Evolutionary conservation across 2,888 invertebrate genomes (phyloP), one percentile per base, ranked within the genome.

Genomic region (Abrostola tripartita): DNA sequence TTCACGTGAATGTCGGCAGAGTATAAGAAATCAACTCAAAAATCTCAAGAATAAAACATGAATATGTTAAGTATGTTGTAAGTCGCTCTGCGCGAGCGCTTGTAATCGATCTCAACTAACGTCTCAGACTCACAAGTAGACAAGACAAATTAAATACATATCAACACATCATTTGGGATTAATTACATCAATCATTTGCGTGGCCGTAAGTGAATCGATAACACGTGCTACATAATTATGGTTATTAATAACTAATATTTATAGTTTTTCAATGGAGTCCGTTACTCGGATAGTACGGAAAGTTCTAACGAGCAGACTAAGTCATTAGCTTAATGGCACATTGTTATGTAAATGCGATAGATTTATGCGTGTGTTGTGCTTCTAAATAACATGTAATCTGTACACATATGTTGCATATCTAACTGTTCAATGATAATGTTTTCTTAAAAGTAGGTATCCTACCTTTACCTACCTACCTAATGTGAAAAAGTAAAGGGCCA

Each of bases 231-330:
- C 9, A 47, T 50, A n/a, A 69, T 51, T 52, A 37, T 6, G 49
- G 40, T 41, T 76, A 72, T 72, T 78, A 68, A 64, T 72, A 62
- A 60, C 56, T 42, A 54, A 63, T 61, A 71, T 75, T 75, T 55
- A 63, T 68, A 50, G 61, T 9, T 67, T 62, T 63, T 53, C n/a
- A 62, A 62, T 56, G 55, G 36, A 57, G 42, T 24, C 35, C 49
- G 37, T 71, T n/a, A 41, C 5, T 61, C 37, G 24, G 24, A 24
- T 59, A 37, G 9, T 37, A 38, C 37, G 14, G 52, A 59, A 57
- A 56, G 4, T 60, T 74, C 24, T 54, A 59, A 52, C 6, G 24
- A 38, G 56, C 7, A n/a, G 14, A 50, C 14, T 47, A 8, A 52
- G 37, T 35, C n/a, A 73, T 61, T 53, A 62, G 24, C 6, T 14